These are phyloP conservation scores for Lasiommata megera DNA, from an alignment of 2,888 invertebrate genomes.

Conservation along the genomic window DNA sequence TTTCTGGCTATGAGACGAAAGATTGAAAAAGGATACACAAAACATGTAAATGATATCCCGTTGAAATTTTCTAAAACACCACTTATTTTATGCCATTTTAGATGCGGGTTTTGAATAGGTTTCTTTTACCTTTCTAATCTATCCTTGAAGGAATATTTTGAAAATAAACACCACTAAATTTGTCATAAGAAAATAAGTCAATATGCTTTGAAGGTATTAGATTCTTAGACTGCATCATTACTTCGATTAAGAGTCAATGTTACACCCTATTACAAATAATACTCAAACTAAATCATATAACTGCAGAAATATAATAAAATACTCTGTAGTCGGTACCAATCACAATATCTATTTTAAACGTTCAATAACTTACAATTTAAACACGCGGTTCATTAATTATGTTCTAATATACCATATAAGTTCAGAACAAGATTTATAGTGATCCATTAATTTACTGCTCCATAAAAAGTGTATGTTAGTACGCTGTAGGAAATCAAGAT, in stretches of 20 bases:
- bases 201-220: too few species aligned
- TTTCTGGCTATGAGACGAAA: neutral
- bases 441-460: neutral
- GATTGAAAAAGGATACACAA: neutral
- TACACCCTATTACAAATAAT: too few species aligned
- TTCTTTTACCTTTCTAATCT: neutral
- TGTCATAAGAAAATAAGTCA: too few species aligned
- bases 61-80: neutral
- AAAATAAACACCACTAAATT: too few species aligned
- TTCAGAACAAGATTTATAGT: constrained; percentile 6
- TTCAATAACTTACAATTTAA: constrained; percentile 1
- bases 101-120: neutral
- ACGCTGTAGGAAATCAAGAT: too few species aligned
- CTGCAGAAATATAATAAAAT: neutral
- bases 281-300: too few species aligned
- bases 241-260: too few species aligned
- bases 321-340: neutral
- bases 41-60: neutral
- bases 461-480: neutral
- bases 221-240: too few species aligned
- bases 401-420: constrained; percentile 14
- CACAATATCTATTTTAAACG: neutral
- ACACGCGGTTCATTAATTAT: constrained; percentile 12
- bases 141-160: too few species aligned
- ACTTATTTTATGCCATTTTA: neutral